Base-by-base conservation (phyloP, 92 coral and sea anemone genomes). In the Phenganax marumi region DNA sequence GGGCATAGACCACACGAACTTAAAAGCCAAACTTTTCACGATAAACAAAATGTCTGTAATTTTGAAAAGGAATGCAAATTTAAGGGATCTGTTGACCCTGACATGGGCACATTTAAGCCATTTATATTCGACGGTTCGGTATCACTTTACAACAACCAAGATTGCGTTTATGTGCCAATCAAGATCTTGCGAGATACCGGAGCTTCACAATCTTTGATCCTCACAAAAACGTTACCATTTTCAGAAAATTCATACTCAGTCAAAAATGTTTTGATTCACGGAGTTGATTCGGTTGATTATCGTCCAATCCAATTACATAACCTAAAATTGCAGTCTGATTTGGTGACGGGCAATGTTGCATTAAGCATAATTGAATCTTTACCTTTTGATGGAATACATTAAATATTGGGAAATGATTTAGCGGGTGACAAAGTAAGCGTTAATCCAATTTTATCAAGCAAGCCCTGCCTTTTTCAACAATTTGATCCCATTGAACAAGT, bases 171-270 rank as follows among this genome's bases (percentile, higher is more conserved):
- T 60, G n/a, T 73, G n/a, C 46, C 86, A 26, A 25, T 88, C 21
- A 85, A 85, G 66, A 88, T 88, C 47, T 80, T 85, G 49, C 56
- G 88, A 47, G 88, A 88, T 68, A 80, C 91, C 68, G 88, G 91
- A 16, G 86, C 91, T 50, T 84, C 88, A 8, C 91, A 84, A 61
- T 84, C 82, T n/a, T 52, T 84, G 3, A 39, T 87, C 22, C 52
- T 87, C 24, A 56, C 69, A 3, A 50, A 64, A 13, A 74, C 81
- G 8, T 71, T 87, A 75, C 81, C 86, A 46, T 69, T 87, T 60
- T 87, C 78, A 14, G 81, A 77, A 23, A 50, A 52, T 22, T 77
- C 84, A 0, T 77, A 3, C 21, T 51, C 76, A 17, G 83, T 75
- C 10, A 52, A 58, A 12, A 83, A 54, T 66, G 90, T 87, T 52